Conservation (phyloP, 2,797 vertebrate genomes). For the Ciconia nigra region DNA sequence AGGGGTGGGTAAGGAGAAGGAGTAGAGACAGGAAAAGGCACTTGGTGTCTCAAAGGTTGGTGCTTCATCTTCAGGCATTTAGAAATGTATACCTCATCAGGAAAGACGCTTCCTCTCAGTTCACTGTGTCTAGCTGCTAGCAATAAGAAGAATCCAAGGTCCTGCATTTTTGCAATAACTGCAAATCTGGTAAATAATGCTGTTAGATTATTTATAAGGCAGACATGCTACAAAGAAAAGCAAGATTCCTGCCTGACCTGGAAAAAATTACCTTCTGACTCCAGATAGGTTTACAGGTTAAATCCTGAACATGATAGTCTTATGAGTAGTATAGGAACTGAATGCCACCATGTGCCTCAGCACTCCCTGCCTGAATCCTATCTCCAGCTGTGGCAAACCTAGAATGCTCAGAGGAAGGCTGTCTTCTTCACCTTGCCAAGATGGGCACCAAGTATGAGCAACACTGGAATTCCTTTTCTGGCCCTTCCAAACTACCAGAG, state of each 20-base stretch:
- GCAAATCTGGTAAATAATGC: background rate
- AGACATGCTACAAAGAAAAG: background rate
- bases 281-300: background rate
- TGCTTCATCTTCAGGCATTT: background rate
- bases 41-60: background rate
- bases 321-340: background rate
- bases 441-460: background rate
- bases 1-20: background rate
- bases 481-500: background rate
- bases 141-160: background rate
- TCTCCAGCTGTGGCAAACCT: background rate
- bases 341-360: background rate
- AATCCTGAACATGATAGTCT: background rate
- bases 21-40: background rate
- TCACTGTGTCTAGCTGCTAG: background rate
- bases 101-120: background rate
- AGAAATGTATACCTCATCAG: background rate
- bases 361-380: background rate
- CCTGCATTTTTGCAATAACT: background rate
- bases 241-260: background rate
- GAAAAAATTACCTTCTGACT: background rate
- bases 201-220: background rate
- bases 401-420: background rate
- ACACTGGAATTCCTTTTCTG: background rate
- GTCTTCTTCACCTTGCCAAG: background rate